Evolutionary conservation across 2,888 invertebrate species (phyloP).

Genomic region (Drosophila fungiperda): DNA sequence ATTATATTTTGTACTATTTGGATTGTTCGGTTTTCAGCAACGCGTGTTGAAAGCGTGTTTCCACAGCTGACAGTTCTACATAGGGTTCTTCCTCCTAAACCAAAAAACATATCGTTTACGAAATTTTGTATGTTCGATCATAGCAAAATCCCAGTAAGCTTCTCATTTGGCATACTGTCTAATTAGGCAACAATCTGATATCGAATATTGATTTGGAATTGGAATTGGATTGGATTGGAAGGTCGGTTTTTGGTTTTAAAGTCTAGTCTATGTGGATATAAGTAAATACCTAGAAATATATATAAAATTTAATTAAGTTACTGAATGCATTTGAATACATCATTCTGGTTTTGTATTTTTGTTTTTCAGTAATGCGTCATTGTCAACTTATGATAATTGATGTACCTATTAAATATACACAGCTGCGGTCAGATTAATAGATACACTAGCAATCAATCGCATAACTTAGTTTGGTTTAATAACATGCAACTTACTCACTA

Average conservation of each 20-base stretch:
- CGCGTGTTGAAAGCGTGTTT: slow-evolving; percentile 47
- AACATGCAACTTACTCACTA: background rate
- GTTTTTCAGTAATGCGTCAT: slow-evolving; percentile 6
- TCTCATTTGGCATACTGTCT: background rate
- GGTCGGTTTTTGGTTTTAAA: slow-evolving; percentile 11
- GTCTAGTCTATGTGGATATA: background rate
- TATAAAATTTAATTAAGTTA: slow-evolving; percentile 21
- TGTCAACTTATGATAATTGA: slow-evolving; percentile 19
- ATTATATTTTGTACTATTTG: slow-evolving; percentile 2
- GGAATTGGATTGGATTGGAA: background rate
- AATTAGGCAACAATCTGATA: background rate
- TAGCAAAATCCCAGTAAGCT: slow-evolving; percentile 5
- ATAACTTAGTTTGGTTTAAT: background rate
- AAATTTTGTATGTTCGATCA: background rate
- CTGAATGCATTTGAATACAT: slow-evolving; percentile 25
- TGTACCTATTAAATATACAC: background rate
- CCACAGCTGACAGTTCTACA: slow-evolving; percentile 12
- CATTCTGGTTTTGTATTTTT: background rate
- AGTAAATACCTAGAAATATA: slow-evolving; percentile 1
- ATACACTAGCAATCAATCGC: background rate
- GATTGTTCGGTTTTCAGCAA: slow-evolving; percentile 20
- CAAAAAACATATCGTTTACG: background rate
- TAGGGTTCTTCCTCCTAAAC: background rate
- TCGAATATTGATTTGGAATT: background rate
- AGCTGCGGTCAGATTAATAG: background rate